Conservation (phyloP, 2,888 invertebrate species). For the Selenia dentaria region DNA sequence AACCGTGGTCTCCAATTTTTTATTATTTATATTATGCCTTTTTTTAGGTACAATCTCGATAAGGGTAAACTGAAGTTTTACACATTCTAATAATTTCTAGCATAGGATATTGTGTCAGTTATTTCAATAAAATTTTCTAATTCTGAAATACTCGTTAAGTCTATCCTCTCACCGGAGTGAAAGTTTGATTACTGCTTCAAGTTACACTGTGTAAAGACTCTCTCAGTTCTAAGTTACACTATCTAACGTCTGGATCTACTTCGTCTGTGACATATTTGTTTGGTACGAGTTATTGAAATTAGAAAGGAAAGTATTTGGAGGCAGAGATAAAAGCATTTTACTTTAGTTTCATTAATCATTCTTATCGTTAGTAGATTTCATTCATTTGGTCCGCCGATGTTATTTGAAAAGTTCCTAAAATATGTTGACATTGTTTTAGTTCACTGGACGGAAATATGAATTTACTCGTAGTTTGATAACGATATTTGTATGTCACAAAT, state of each 20-base stretch:
- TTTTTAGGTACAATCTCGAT: no score
- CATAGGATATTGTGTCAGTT: no score
- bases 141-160: no score
- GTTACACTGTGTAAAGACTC: neutral
- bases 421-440: conserved; percentile 15
- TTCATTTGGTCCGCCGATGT: neutral
- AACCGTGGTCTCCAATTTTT: no score
- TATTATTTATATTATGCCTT: no score
- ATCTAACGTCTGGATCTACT: conserved; percentile 16
- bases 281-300: conserved; percentile 22
- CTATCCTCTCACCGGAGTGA: no score
- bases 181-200: conserved; percentile 1
- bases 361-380: conserved; percentile 6
- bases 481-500: no score
- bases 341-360: conserved; percentile 11
- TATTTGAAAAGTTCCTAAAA: conserved; percentile 18
- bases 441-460: conserved; percentile 2
- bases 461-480: no score
- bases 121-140: no score
- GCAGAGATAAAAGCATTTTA: conserved; percentile 14
- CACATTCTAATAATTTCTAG: no score
- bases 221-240: conserved; percentile 3
- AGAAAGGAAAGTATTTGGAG: conserved; percentile 9
- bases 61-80: no score
- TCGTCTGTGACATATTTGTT: conserved; percentile 16